These are phyloP conservation scores for Manacus vitellinus DNA, from an alignment of 2,113 vertebrate genomes.

Conservation along the genomic window DNA sequence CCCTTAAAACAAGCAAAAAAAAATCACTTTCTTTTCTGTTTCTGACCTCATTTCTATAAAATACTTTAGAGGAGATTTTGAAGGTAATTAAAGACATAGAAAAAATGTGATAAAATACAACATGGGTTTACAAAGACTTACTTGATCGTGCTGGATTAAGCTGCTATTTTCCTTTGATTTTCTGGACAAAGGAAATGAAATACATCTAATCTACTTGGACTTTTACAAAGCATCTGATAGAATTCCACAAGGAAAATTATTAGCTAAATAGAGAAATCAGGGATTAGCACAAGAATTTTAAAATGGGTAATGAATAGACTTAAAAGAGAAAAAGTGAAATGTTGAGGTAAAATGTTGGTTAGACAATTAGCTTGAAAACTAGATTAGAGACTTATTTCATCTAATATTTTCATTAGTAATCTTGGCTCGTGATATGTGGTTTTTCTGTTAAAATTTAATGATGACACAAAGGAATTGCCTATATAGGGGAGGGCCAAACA, in stretches of 20 bases:
- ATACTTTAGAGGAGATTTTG: neutral
- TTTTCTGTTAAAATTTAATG: neutral
- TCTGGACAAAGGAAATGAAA: neutral
- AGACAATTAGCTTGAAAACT: neutral
- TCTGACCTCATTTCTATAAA: neutral
- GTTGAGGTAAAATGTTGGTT: neutral
- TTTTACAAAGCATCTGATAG: neutral
- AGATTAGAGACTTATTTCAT: neutral
- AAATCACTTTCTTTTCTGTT: neutral
- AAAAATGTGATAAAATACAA: neutral
- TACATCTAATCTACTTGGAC: neutral
- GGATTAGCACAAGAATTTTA: neutral
- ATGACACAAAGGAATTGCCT: neutral
- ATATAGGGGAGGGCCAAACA: neutral
- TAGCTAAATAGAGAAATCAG: neutral
- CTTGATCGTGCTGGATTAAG: neutral
- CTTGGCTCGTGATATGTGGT: neutral
- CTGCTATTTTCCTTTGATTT: constrained; percentile 16
- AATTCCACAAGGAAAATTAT: constrained; percentile 24
- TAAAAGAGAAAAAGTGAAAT: neutral
- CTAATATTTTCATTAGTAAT: neutral
- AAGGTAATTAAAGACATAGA: neutral
- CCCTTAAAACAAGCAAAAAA: neutral
- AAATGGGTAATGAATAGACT: neutral
- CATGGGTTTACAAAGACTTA: neutral